These are phyloP conservation scores for Actinia tenebrosa DNA, from an alignment of 64 coral and sea anemone genomes.

Conservation along the genomic window DNA sequence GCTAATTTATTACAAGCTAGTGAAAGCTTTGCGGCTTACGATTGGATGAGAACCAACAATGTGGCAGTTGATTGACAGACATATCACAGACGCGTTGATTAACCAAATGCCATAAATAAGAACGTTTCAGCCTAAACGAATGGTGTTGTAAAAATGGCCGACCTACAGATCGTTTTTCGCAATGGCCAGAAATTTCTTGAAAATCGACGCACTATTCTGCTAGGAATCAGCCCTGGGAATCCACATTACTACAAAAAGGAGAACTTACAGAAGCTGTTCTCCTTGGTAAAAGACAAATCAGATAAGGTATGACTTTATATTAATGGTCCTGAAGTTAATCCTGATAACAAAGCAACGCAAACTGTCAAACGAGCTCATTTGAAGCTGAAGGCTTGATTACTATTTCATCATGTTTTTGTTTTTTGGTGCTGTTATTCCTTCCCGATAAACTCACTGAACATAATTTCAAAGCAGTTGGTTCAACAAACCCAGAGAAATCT, in stretches of 20 bases:
- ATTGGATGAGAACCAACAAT: too few species aligned
- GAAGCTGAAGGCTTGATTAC: too few species aligned
- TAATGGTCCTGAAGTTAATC: too few species aligned
- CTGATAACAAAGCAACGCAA: too few species aligned
- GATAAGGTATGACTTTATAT: constrained; percentile 39
- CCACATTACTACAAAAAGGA: constrained; percentile 53
- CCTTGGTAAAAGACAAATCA: constrained; percentile 27
- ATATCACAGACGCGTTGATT: too few species aligned
- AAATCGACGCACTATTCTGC: constrained; percentile 22
- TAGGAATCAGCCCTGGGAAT: constrained; percentile 78
- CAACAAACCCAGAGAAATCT: constrained; percentile 72
- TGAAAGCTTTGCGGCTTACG: too few species aligned
- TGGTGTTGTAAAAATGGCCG: neutral
- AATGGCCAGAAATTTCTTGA: constrained; percentile 45
- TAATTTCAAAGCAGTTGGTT: constrained; percentile 54
- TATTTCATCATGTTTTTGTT: too few species aligned
- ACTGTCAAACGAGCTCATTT: too few species aligned
- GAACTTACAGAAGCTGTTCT: constrained; percentile 25
- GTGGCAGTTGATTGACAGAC: too few species aligned
- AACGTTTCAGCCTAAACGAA: neutral
- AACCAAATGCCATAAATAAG: too few species aligned
- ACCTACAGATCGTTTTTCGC: neutral
- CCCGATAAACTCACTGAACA: constrained; percentile 71
- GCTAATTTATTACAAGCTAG: too few species aligned
- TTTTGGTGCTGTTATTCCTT: constrained; percentile 50